Conservation (phyloP, 2,113 vertebrate species). For the Tychaedon coryphoeus region DNA sequence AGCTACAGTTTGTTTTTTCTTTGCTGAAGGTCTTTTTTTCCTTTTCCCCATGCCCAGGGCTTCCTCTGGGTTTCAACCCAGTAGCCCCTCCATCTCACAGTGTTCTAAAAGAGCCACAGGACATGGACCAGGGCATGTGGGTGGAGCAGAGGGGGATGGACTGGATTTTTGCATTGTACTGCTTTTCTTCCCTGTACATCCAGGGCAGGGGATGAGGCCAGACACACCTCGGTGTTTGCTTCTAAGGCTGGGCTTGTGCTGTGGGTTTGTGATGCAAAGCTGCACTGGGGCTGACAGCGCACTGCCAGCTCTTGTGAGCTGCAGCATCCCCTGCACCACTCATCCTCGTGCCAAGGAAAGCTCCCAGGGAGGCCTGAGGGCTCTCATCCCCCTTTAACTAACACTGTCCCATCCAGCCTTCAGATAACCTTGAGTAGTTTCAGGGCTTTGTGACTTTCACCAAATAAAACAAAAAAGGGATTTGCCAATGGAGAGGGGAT, state of each 20-base stretch:
- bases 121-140: fast-evolving
- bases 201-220: not conserved
- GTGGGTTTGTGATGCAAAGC: not conserved
- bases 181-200: not conserved
- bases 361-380: not conserved
- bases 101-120: not conserved
- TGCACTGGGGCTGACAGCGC: not conserved
- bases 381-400: not conserved
- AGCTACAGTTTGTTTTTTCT: not conserved
- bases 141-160: not conserved
- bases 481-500: not conserved
- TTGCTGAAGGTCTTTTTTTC: not conserved
- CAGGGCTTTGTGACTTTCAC: not conserved
- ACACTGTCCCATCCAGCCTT: fast-evolving
- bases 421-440: not conserved
- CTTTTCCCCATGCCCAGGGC: not conserved
- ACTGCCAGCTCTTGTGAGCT: not conserved
- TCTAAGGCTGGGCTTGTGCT: not conserved
- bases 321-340: not conserved
- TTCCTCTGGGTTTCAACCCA: not conserved
- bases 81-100: not conserved
- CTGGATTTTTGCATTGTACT: fast-evolving
- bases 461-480: not conserved
- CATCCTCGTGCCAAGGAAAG: not conserved
- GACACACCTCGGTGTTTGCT: not conserved